Base-by-base conservation (phyloP, 2,113 vertebrate genomes). In the Synchiropus splendidus region DNA sequence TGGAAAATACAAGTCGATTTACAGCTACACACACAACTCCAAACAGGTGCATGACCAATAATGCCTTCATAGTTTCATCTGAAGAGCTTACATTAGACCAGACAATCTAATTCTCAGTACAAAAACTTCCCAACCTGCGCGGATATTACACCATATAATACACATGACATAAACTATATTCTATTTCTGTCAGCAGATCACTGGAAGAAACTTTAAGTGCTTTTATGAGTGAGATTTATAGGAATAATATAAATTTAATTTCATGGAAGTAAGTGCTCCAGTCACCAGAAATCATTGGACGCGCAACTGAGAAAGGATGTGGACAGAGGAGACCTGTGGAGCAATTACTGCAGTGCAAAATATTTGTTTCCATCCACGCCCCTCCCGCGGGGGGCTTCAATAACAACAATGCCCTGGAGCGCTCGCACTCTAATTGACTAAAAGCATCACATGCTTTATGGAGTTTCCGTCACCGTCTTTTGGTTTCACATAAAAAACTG, bases 361-460 rank as follows among this genome's bases (percentile, higher is more conserved):
- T 60, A 67, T 58, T 69, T 61, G 62, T 67, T 64, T 74, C 57
- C 53, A 58, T 67, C 42, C 56, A 49, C 32, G 34, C 61, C 63
- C 38, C 31, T 72, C 59, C 62, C 46, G 39, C n/a, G 47, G 14
- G 63, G 47, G 54, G 54, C 54, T 73, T 63, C 67, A 51, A 49
- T 63, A 67, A 61, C 73, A 79, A 77, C 67, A 78, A 63, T 58
- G 58, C 45, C 56, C 51, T 53, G 35, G 47, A 63, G 67, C 61
- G 13, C 70, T 79, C 62, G 64, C 42, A 42, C 43, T 68, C 72
- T 79, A 84, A 85, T 87, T 77, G 77, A 78, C 74, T 83, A 82
- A 85, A 84, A 86, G 80, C 83, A 61, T 77, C 57, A 54, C 62
- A 61, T 64, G 56, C 71, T 84, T 82, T 86, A 83, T 85, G 70